These are phyloP conservation scores for Eidolon dupreanum DNA, from an alignment of 2,797 vertebrate genomes.

Conservation along the genomic window DNA sequence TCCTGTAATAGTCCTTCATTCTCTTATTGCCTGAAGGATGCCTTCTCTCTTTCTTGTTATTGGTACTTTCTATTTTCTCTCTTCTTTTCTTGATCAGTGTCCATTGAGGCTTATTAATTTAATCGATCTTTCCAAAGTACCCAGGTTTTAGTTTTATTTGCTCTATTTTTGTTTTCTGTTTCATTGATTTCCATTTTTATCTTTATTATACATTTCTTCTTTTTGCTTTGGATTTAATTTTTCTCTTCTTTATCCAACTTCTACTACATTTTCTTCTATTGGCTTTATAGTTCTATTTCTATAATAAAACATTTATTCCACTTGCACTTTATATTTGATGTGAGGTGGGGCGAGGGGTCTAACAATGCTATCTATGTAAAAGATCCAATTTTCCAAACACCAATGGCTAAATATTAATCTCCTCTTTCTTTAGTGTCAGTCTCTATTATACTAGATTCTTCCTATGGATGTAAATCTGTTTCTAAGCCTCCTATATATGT, in stretches of 20 bases:
- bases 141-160: background rate
- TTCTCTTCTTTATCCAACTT: background rate
- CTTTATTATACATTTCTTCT: background rate
- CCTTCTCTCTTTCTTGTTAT: background rate
- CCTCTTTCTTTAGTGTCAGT: background rate
- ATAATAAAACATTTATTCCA: background rate
- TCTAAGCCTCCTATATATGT: background rate
- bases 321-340: background rate
- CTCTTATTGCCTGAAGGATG: background rate
- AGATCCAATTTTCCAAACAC: background rate
- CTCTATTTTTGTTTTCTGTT: background rate
- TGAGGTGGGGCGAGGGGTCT: background rate
- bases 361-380: background rate
- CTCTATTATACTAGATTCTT: background rate
- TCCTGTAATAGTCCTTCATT: background rate
- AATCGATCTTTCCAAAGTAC: background rate
- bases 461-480: background rate
- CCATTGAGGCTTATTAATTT: constrained; percentile 14
- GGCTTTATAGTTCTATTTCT: constrained; percentile 16
- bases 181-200: background rate
- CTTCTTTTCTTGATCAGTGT: background rate
- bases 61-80: background rate
- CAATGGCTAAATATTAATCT: background rate
- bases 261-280: background rate
- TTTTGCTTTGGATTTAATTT: background rate